Evolutionary conservation across 2,797 vertebrate species (phyloP).

Genomic region (Capromys pilorides): DNA sequence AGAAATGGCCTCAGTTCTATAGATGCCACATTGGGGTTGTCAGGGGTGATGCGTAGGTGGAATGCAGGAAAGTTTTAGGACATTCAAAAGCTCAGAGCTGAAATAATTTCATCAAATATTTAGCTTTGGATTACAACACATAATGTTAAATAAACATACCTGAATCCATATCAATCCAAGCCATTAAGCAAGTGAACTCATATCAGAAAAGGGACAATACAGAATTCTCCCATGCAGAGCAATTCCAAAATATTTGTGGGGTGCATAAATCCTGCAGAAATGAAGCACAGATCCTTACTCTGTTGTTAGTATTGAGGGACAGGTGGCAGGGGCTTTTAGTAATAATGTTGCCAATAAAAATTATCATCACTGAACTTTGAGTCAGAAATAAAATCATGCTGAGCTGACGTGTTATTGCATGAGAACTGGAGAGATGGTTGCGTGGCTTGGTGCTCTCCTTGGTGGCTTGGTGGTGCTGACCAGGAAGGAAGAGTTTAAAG

Average conservation of each 20-base stretch:
- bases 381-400: background rate
- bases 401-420: background rate
- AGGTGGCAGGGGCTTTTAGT: background rate
- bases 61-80: too few relatives aligned
- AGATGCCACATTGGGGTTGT: too few relatives aligned
- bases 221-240: background rate
- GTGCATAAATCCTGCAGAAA: background rate
- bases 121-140: background rate
- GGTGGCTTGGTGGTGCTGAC: background rate
- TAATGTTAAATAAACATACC: background rate
- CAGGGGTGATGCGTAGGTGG: background rate
- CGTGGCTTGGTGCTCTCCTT: background rate
- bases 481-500: too few relatives aligned
- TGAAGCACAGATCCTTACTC: background rate
- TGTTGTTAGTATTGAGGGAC: background rate
- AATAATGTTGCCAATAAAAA: background rate
- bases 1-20: background rate
- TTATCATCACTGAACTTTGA: background rate
- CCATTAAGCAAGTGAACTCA: background rate
- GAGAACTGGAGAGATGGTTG: background rate
- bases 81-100: background rate
- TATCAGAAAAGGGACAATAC: background rate
- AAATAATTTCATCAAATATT: background rate
- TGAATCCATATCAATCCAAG: background rate
- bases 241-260: background rate